Percentiles rank a stretch among this genome's conserved stretches.
phyloP scores from a whole-genome alignment of 2,113 vertebrate genomes.

The Pollimyrus isidori region DNA sequence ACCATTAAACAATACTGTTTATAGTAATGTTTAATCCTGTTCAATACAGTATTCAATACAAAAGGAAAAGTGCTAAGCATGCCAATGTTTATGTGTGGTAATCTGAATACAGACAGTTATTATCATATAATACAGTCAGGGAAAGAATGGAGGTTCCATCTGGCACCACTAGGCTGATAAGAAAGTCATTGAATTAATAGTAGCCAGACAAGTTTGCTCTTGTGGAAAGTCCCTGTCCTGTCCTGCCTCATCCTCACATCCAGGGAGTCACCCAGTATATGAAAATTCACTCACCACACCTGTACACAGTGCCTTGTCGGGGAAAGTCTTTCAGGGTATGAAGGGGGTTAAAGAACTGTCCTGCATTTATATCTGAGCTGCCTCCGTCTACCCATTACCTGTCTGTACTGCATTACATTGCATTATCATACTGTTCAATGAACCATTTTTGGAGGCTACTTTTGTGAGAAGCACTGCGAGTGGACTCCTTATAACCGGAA shows the following conservation, averaged over 20 bases:
- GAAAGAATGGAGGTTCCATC: neutral
- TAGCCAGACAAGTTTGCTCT: neutral
- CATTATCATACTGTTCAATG: conserved; percentile 18
- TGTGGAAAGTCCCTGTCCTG: neutral
- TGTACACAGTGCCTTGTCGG: neutral
- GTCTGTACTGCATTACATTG: neutral
- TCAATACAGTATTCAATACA: neutral
- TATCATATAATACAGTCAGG: neutral
- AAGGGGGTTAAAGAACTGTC: neutral
- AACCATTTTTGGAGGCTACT: neutral
- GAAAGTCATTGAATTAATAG: neutral
- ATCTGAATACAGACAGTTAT: neutral
- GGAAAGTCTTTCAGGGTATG: neutral
- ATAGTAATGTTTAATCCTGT: neutral
- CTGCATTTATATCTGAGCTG: neutral
- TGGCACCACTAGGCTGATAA: neutral
- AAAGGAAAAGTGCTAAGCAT: neutral
- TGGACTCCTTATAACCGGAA: neutral
- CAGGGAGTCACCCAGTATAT: neutral
- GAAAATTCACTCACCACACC: neutral
- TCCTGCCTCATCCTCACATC: neutral
- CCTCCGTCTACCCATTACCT: neutral
- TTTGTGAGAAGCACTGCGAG: neutral
- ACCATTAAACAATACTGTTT: neutral
- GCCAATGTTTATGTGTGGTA: neutral